A percentile compares a stretch with the other conserved stretches of the same genome.
Conservation (phyloP, 2,113 vertebrate genomes). For the Siniperca chuatsi region DNA sequence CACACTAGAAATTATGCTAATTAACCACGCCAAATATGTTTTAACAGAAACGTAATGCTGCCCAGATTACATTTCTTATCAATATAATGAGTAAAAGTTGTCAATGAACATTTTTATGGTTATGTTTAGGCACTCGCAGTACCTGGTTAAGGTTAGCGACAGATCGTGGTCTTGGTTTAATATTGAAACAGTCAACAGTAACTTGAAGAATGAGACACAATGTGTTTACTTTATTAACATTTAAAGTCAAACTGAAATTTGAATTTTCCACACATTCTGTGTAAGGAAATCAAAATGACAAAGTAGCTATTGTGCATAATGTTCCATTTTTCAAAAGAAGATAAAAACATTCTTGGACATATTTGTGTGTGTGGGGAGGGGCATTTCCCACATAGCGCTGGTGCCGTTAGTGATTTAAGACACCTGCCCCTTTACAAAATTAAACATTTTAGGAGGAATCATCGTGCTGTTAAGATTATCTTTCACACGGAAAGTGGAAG, state of each 20-base stretch:
- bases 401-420: neutral
- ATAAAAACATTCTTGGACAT: too few relatives aligned
- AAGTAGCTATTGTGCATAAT: too few relatives aligned
- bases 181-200: neutral
- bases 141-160: neutral
- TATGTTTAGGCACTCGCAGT: neutral
- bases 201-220: neutral
- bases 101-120: constrained; percentile 2
- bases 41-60: neutral
- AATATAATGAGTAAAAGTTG: constrained; percentile 12
- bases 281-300: too few relatives aligned
- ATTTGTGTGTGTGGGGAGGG: too few relatives aligned
- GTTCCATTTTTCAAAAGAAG: too few relatives aligned
- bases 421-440: neutral
- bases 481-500: neutral
- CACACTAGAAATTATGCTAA: constrained; percentile 16
- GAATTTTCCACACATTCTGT: neutral
- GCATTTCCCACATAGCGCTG: neutral
- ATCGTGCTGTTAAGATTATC: neutral
- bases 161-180: neutral
- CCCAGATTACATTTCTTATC: neutral
- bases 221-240: neutral
- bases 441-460: neutral
- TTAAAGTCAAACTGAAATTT: neutral
- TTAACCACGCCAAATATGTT: constrained; percentile 12